These are phyloP conservation scores for Dichetophora obliterata DNA, from an alignment of 2,888 invertebrate species.

Conservation along the genomic window DNA sequence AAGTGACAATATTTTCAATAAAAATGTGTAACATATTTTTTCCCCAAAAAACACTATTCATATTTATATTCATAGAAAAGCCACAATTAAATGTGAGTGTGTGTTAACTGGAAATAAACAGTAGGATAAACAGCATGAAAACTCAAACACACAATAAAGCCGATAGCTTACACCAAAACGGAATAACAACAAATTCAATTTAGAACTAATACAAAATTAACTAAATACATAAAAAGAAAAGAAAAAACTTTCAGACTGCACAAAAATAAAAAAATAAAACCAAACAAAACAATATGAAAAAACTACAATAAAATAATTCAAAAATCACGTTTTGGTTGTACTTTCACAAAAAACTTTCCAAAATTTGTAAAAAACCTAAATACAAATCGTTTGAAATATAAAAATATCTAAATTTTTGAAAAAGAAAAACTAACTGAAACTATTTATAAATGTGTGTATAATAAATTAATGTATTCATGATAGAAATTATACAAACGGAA, in stretches of 20 bases:
- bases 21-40: too few species aligned
- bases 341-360: not conserved
- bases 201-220: constrained; percentile 15
- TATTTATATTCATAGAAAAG: too few species aligned
- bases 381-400: not conserved
- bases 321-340: constrained; percentile 9
- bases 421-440: constrained; percentile 17
- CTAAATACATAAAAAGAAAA: constrained; percentile 22
- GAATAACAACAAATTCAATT: not conserved
- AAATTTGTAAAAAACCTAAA: not conserved
- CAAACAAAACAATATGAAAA: not conserved
- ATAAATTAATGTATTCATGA: constrained; percentile 41
- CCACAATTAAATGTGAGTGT: too few species aligned
- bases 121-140: constrained; percentile 16
- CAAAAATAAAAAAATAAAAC: not conserved
- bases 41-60: too few species aligned
- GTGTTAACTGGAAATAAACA: not conserved
- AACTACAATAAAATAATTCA: not conserved
- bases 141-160: not conserved
- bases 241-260: constrained; percentile 60
- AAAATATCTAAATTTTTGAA: not conserved
- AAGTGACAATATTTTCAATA: too few species aligned
- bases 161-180: not conserved
- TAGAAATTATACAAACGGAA: constrained; percentile 40
- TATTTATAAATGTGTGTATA: constrained; percentile 43